Evolutionary conservation across 2,888 invertebrate genomes (phyloP).

Genomic region (Nymphalis polychloros): DNA sequence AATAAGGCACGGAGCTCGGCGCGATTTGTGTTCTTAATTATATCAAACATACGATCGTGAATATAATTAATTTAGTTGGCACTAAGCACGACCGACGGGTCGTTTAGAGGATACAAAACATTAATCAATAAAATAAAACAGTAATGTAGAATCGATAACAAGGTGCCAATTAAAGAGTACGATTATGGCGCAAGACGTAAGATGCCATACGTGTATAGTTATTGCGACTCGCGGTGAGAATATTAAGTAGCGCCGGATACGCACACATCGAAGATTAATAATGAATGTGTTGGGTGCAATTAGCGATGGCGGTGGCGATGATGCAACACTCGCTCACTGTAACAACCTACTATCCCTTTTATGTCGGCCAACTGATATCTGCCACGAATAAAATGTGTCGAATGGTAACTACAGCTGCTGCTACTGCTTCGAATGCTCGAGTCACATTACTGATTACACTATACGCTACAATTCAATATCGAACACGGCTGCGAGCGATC

Average conservation of each 20-base stretch:
- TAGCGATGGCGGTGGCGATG: conserved; percentile 2
- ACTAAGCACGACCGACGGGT: neutral
- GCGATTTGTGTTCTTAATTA: neutral
- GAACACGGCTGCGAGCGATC: neutral
- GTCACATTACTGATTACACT: neutral
- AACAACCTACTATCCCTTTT: neutral
- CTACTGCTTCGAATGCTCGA: neutral
- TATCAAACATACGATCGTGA: neutral
- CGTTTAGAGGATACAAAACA: conserved; percentile 13
- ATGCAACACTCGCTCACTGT: conserved; percentile 4
- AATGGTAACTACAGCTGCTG: neutral
- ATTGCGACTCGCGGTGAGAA: conserved; percentile 10
- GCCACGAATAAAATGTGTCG: conserved; percentile 6
- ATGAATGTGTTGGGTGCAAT: conserved; percentile 14
- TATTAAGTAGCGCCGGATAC: conserved; percentile 1
- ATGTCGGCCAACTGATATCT: neutral
- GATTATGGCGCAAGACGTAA: conserved; percentile 21
- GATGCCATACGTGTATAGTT: neutral
- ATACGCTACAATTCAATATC: neutral
- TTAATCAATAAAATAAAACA: conserved; percentile 17
- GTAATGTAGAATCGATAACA: conserved; percentile 10
- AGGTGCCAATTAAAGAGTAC: conserved; percentile 28
- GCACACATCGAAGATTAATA: neutral
- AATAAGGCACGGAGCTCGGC: too few species aligned
- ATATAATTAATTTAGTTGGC: neutral